Percentiles rank a stretch among this genome's conserved stretches.
Evolutionary conservation across 2,113 vertebrate genomes (phyloP).

Genomic region (Microcebus griseorufus): DNA sequence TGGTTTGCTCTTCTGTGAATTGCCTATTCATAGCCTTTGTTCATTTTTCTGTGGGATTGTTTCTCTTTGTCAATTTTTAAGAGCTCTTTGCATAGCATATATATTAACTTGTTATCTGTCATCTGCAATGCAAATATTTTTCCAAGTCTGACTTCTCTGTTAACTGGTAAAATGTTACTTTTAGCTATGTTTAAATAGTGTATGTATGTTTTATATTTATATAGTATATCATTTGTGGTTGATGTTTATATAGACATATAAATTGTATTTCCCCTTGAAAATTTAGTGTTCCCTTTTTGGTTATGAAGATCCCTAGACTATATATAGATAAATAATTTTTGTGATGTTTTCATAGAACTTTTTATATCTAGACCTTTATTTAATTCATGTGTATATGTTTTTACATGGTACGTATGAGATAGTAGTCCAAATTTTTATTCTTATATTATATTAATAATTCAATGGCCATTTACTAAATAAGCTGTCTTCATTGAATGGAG

Average conservation of each 20-base stretch:
- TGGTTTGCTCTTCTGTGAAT: constrained; percentile 7
- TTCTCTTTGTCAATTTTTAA: constrained; percentile 36
- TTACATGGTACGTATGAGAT: neutral
- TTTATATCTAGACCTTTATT: neutral
- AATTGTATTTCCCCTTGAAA: neutral
- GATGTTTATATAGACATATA: neutral
- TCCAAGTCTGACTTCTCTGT: neutral
- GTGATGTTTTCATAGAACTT: neutral
- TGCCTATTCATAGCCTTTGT: constrained; percentile 29
- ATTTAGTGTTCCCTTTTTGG: neutral
- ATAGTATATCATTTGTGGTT: neutral
- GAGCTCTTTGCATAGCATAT: neutral
- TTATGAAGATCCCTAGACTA: neutral
- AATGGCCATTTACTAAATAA: neutral
- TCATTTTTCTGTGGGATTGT: constrained; percentile 33
- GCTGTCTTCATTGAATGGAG: neutral
- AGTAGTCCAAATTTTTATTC: neutral
- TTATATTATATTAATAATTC: neutral
- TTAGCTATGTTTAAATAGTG: neutral
- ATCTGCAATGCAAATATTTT: constrained; percentile 35
- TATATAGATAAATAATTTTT: neutral
- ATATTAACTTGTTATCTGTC: constrained; percentile 20
- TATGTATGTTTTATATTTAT: neutral
- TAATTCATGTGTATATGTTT: constrained; percentile 3
- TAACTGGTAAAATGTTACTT: neutral